These are phyloP conservation scores for Drosophila recens DNA, from an alignment of 2,888 invertebrate genomes.

Conservation along the genomic window DNA sequence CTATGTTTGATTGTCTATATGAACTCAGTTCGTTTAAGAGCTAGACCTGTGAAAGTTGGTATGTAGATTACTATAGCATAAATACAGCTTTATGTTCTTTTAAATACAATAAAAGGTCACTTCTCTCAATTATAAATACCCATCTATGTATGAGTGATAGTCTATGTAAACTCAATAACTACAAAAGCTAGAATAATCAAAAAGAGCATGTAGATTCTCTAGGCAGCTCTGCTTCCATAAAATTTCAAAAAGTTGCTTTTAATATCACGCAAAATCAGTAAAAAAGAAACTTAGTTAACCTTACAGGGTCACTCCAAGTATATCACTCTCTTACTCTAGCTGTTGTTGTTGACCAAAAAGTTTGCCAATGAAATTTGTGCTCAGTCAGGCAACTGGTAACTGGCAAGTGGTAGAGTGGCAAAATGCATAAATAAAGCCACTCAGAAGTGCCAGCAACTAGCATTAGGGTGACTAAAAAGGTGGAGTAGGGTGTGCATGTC, in stretches of 20 bases:
- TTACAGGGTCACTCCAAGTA: not conserved
- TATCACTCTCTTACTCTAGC: not conserved
- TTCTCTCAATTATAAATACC: not conserved
- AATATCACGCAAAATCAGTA: not conserved
- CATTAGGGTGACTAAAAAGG: not conserved
- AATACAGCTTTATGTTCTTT: not conserved
- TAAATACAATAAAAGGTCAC: too few relatives aligned
- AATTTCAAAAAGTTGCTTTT: not conserved
- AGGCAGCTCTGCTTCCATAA: not conserved
- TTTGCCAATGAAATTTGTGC: slow-evolving; percentile 59
- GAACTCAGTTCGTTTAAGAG: not conserved
- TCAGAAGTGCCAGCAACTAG: slow-evolving; percentile 21
- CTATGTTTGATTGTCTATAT: not conserved
- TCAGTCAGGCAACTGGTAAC: slow-evolving; percentile 19
- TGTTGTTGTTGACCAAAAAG: slow-evolving; percentile 37
- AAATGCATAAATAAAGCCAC: slow-evolving; percentile 65
- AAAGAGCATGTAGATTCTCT: not conserved
- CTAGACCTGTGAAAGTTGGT: not conserved
- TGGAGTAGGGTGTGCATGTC: slow-evolving; percentile 20
- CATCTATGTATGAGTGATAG: not conserved
- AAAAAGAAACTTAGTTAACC: not conserved
- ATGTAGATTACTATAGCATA: not conserved
- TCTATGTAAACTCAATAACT: not conserved
- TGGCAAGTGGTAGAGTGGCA: slow-evolving; percentile 24
- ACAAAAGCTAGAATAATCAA: not conserved